These are phyloP conservation scores for Idris sp. DNA, from an alignment of 1,140 invertebrate genomes.

Conservation along the genomic window DNA sequence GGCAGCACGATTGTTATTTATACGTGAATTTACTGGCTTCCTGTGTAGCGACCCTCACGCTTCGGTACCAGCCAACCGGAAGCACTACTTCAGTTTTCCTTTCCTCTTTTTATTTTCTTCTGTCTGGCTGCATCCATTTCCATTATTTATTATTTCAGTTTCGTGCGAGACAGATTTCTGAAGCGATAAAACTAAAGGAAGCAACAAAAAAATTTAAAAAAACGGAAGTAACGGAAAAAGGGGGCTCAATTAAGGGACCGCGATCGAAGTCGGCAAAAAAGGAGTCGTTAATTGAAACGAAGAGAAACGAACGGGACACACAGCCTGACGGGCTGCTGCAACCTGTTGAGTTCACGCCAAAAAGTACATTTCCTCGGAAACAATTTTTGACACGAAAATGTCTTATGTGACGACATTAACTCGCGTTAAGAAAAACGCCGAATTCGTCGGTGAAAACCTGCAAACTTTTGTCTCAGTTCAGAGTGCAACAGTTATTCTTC, in stretches of 20 bases:
- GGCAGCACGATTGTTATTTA: slow-evolving; percentile 29
- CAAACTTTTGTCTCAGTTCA: no score
- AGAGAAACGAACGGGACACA: slow-evolving; percentile 46
- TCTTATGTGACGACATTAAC: no score
- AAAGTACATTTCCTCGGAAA: slow-evolving; percentile 47
- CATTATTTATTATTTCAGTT: no score
- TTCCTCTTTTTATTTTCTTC: slow-evolving; percentile 46
- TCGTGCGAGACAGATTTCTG: no score
- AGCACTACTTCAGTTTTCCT: slow-evolving; percentile 39
- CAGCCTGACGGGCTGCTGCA: slow-evolving; percentile 63
- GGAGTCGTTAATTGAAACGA: slow-evolving; percentile 71
- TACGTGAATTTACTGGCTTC: slow-evolving; percentile 38
- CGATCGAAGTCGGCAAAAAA: slow-evolving; percentile 2
- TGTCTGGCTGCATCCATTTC: no score
- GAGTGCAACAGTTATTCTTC: no score
- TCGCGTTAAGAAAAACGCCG: no score
- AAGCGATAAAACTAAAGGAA: no score
- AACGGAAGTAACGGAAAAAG: no score
- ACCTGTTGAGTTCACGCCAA: slow-evolving; percentile 72
- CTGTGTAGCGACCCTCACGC: slow-evolving; percentile 54
- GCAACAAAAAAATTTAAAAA: no score
- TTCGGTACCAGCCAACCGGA: slow-evolving; percentile 56
- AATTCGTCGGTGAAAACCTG: no score
- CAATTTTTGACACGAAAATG: slow-evolving; percentile 20
- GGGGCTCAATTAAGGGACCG: slow-evolving; percentile 8